Percentiles rank a stretch among this genome's conserved stretches.
Conservation (phyloP, 2,797 vertebrate genomes). For the Fundulus diaphanus region DNA sequence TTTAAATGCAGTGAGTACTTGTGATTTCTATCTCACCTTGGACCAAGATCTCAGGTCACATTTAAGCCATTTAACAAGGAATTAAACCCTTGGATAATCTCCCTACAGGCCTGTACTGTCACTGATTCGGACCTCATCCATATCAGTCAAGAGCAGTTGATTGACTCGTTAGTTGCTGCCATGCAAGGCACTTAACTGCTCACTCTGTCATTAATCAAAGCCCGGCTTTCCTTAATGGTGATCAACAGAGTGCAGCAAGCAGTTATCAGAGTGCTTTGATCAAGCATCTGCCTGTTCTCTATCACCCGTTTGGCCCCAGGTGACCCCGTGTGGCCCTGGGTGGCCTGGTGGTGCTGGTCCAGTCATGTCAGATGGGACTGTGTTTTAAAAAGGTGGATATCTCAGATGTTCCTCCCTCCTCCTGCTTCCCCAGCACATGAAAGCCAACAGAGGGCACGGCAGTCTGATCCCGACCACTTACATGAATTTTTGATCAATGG, state of each 20-base stretch:
- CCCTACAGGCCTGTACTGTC: slow-evolving; percentile 25
- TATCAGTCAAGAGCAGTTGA: slow-evolving; percentile 56
- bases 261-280: slow-evolving; percentile 69
- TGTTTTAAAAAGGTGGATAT: slow-evolving; percentile 52
- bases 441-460: slow-evolving; percentile 65
- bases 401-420: slow-evolving; percentile 59
- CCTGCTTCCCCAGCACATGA: slow-evolving; percentile 52
- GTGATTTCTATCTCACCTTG: background rate
- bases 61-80: background rate
- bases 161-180: slow-evolving; percentile 62
- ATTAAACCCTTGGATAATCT: slow-evolving; percentile 13
- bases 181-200: slow-evolving; percentile 45
- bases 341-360: slow-evolving; percentile 34
- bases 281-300: slow-evolving; percentile 56
- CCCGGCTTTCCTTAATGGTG: slow-evolving; percentile 41
- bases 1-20: background rate
- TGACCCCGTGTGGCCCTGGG: slow-evolving; percentile 27
- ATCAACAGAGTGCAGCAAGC: slow-evolving; percentile 48
- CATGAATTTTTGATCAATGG: slow-evolving; percentile 81
- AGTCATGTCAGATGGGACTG: slow-evolving; percentile 39
- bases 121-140: slow-evolving; percentile 47
- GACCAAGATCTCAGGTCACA: background rate
- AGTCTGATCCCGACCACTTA: slow-evolving; percentile 67
- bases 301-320: slow-evolving; percentile 41
- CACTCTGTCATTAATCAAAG: slow-evolving; percentile 68